phyloP scores from a whole-genome alignment of 2,797 vertebrate genomes.

The Morus bassanus region DNA sequence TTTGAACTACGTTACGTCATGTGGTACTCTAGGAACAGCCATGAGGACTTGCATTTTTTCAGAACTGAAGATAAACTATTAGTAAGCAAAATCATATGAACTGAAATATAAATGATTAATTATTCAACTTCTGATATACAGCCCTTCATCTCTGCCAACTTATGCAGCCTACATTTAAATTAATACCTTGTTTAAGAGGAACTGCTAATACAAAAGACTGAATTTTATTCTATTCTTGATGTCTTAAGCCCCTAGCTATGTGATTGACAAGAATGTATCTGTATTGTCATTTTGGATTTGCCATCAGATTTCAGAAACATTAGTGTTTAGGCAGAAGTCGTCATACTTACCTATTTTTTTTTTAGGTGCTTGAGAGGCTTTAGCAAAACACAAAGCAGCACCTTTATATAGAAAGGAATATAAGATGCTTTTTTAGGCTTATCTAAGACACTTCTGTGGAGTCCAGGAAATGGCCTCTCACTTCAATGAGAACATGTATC shows the following conservation, averaged over 20 bases:
- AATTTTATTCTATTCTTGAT: background rate
- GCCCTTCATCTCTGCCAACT: background rate
- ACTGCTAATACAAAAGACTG: rapidly evolving
- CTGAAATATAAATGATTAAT: background rate
- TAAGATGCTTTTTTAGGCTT: background rate
- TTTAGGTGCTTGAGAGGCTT: background rate
- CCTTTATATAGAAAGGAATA: background rate
- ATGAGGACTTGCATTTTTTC: background rate
- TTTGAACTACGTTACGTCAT: background rate
- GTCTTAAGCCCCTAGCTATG: background rate
- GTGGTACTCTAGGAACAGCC: background rate
- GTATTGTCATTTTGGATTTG: background rate
- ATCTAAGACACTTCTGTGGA: background rate
- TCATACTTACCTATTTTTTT: background rate
- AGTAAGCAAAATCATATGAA: background rate
- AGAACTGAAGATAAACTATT: background rate
- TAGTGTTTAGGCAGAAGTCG: background rate
- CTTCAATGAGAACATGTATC: background rate
- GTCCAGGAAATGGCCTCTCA: background rate
- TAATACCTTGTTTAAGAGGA: background rate
- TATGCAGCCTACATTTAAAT: background rate
- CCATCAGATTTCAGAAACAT: background rate
- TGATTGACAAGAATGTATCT: background rate
- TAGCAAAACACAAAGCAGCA: background rate
- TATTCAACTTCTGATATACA: background rate